Conservation (phyloP, 2,113 vertebrate species). For the Heptranchias perlo region DNA sequence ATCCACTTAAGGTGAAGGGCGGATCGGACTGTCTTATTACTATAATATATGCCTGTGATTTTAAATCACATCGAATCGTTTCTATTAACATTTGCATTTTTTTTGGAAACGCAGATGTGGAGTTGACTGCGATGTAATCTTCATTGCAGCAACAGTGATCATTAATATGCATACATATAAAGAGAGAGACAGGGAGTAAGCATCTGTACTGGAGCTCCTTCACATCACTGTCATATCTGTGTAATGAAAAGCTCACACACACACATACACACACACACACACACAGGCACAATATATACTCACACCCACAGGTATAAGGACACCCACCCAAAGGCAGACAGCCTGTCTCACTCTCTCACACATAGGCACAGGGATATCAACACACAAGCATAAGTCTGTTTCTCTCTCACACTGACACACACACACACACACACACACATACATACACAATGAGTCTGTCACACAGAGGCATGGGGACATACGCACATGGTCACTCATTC, state of each 20-base stretch:
- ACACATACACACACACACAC: too few relatives aligned
- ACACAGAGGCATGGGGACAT: neutral
- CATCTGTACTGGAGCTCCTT: neutral
- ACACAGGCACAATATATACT: neutral
- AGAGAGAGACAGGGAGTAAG: neutral
- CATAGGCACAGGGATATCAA: neutral
- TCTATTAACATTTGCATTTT: neutral
- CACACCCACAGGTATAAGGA: neutral
- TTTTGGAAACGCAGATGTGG: neutral
- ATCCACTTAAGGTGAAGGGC: neutral
- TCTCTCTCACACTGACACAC: neutral
- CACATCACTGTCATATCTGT: neutral
- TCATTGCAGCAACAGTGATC: neutral
- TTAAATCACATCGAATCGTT: neutral
- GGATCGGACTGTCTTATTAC: neutral
- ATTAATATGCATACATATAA: neutral
- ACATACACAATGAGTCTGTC: neutral
- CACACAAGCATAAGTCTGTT: neutral
- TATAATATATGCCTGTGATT: neutral
- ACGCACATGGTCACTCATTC: neutral
- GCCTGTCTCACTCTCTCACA: neutral
- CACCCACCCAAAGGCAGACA: neutral
- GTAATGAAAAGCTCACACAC: neutral
- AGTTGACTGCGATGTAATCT: neutral
- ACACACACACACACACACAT: neutral